Evolutionary conservation across 2,888 invertebrate genomes (phyloP).

Genomic region (Dromius quadrimaculatus): DNA sequence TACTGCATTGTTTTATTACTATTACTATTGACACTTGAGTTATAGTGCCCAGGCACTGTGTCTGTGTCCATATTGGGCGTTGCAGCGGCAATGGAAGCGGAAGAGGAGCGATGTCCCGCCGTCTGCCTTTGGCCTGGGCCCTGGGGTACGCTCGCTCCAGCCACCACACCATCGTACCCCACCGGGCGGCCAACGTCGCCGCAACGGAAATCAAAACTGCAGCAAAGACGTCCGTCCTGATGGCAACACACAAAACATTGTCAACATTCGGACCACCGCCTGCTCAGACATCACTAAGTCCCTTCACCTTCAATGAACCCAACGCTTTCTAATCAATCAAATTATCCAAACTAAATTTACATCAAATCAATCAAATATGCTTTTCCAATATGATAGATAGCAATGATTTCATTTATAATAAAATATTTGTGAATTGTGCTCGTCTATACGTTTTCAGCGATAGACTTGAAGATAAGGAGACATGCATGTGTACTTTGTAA

Average conservation of each 20-base stretch:
- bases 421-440: conserved; percentile 46
- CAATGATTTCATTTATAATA: conserved; percentile 21
- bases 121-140: conserved; percentile 51
- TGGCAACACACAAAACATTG: conserved; percentile 57
- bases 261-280: conserved; percentile 29
- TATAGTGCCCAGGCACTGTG: conserved; percentile 44
- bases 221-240: conserved; percentile 67
- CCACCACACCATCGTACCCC: conserved; percentile 65
- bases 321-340: conserved; percentile 36
- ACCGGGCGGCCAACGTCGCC: conserved; percentile 64
- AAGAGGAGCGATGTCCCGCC: conserved; percentile 53
- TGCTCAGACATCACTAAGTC: conserved; percentile 18
- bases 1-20: conserved; percentile 47
- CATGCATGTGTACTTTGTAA: conserved; percentile 39
- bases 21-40: conserved; percentile 53
- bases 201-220: conserved; percentile 67
- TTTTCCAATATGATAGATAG: conserved; percentile 20
- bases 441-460: conserved; percentile 46
- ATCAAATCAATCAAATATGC: conserved; percentile 46
- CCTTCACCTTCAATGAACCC: conserved; percentile 47
- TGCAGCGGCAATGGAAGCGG: conserved; percentile 20
- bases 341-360: conserved; percentile 36
- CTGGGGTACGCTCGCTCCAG: conserved; percentile 36
- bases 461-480: conserved; percentile 45
- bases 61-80: conserved; percentile 36